Evolutionary conservation across 2,888 invertebrate species (phyloP).

Genomic region (Eupithecia subumbrata): DNA sequence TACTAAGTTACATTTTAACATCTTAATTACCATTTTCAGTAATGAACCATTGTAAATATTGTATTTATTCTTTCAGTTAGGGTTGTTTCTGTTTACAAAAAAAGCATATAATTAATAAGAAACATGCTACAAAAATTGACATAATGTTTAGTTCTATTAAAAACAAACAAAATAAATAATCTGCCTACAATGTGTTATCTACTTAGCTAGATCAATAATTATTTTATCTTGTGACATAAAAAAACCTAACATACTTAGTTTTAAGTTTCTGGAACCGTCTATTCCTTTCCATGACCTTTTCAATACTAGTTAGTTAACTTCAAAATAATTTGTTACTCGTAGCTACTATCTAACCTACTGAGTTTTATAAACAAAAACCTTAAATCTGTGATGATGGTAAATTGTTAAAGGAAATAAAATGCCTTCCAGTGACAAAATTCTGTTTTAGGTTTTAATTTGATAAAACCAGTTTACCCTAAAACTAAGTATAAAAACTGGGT

Average conservation of each 20-base stretch:
- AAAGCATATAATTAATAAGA: not conserved
- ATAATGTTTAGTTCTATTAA: not conserved
- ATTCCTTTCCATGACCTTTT: conserved; percentile 24
- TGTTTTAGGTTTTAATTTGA: conserved; percentile 1
- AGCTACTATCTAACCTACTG: not conserved
- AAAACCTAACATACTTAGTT: conserved; percentile 7
- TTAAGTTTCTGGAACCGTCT: conserved; percentile 12
- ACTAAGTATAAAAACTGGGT: conserved; percentile 4
- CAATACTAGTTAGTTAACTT: conserved; percentile 10
- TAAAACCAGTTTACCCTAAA: conserved; percentile 3
- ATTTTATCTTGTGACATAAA: not conserved
- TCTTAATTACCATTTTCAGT: conserved; percentile 13
- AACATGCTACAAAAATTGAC: not conserved
- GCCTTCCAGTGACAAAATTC: conserved; percentile 11
- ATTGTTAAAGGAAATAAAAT: conserved; percentile 7
- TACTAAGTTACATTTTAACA: not conserved
- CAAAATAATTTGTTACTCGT: not conserved
- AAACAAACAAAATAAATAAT: not conserved
- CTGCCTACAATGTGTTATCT: not conserved
- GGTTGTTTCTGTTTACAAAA: not conserved
- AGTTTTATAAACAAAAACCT: not conserved
- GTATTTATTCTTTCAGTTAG: conserved; percentile 24
- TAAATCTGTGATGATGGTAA: conserved; percentile 16
- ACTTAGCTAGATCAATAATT: conserved; percentile 1
- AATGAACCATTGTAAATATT: conserved; percentile 22